A percentile compares a stretch with the other conserved stretches of the same genome.
Conservation (phyloP, 2,888 invertebrate species). For the Mongoloraphidia duomilia region DNA sequence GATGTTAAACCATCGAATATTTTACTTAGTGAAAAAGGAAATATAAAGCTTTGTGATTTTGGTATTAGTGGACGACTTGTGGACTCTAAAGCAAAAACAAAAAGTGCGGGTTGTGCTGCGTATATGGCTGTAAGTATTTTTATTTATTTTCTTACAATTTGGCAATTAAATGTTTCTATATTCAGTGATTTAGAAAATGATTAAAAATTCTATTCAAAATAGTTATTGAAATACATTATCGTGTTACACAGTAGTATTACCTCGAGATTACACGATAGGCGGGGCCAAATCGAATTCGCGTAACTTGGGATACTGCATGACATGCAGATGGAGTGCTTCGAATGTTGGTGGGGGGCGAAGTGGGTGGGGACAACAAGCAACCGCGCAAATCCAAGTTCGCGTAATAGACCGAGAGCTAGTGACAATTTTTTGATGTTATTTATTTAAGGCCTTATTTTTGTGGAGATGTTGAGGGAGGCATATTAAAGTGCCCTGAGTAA, state of each 20-base stretch:
- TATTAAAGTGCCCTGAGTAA: no score
- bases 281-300: not conserved
- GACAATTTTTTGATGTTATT: no score
- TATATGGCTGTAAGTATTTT: constrained; percentile 83
- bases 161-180: no score
- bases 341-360: no score
- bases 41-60: constrained; percentile 97
- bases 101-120: constrained; percentile 96
- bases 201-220: not conserved
- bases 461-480: no score
- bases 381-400: no score
- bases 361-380: no score
- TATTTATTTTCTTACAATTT: no score
- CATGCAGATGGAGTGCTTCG: no score
- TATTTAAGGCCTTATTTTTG: no score
- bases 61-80: constrained; percentile 97
- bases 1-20: constrained; percentile 99
- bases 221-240: not conserved
- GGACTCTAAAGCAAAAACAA: constrained; percentile 94
- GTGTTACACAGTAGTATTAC: not conserved
- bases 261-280: not conserved
- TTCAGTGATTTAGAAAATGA: not conserved
- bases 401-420: no score
- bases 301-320: no score
- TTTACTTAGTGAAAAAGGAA: constrained; percentile 84